Conservation (phyloP, 2,113 vertebrate genomes). For the Genyomyrus donnyi region DNA sequence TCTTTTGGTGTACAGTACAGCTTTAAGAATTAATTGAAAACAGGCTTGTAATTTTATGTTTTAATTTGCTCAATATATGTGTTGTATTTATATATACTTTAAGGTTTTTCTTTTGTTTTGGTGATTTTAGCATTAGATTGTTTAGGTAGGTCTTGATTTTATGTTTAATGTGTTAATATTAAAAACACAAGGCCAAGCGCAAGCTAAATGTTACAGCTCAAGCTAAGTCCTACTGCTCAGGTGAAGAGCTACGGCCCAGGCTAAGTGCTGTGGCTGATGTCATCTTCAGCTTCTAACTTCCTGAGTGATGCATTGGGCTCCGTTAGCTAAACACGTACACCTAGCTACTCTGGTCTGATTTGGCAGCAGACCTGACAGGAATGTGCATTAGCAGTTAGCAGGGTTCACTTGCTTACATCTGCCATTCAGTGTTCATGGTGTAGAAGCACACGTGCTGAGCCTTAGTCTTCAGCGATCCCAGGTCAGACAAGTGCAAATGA, state of each 20-base stretch:
- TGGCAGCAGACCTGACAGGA: background rate
- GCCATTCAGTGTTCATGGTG: background rate
- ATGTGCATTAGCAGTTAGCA: background rate
- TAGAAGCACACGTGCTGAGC: background rate
- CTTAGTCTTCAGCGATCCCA: background rate
- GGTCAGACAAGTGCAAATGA: background rate
- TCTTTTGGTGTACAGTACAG: slow-evolving; percentile 20
- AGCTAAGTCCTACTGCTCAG: background rate
- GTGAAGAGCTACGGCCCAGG: too few species aligned
- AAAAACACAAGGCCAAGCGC: background rate
- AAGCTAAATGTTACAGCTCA: background rate
- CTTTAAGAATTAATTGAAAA: slow-evolving; percentile 15
- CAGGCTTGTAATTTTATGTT: background rate
- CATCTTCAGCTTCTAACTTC: background rate
- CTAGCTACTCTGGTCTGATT: background rate
- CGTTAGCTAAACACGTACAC: background rate
- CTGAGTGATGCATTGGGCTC: background rate
- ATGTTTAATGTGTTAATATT: background rate
- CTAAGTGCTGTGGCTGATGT: background rate
- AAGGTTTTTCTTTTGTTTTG: background rate
- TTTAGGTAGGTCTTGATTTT: background rate
- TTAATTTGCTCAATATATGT: background rate
- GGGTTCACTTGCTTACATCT: background rate
- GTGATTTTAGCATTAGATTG: background rate
- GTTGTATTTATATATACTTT: background rate